phyloP scores from a whole-genome alignment of 1,140 invertebrate genomes.

The Cyclargus thomasi region DNA sequence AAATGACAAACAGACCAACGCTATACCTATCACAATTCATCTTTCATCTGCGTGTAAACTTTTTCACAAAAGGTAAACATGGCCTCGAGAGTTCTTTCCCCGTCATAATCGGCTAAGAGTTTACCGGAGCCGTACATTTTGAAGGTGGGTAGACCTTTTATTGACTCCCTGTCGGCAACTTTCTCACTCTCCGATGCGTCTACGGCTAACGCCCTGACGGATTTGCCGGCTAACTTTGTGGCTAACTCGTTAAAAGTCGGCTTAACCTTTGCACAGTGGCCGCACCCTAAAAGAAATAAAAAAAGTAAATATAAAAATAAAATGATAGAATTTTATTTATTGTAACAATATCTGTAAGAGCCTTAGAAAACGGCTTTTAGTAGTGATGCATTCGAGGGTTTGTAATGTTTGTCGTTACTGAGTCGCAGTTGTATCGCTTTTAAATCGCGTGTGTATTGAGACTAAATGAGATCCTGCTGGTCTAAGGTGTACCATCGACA shows the following conservation, averaged over 20 bases:
- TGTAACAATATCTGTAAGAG: no score
- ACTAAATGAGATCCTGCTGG: no score
- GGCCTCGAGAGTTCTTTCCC: constrained; percentile 76
- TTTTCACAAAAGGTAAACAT: constrained; percentile 45
- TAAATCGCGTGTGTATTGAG: no score
- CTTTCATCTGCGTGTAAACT: constrained; percentile 39
- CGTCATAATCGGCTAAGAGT: constrained; percentile 80
- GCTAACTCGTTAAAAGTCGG: constrained; percentile 85
- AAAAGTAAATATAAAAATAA: background rate
- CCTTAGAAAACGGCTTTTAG: no score
- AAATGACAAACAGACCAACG: no score
- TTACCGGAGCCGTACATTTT: constrained; percentile 88
- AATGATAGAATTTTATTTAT: no score
- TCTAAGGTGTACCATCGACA: no score
- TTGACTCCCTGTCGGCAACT: constrained; percentile 81
- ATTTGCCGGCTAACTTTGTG: constrained; percentile 82
- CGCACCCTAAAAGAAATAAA: constrained; percentile 82
- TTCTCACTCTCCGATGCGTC: constrained; percentile 84
- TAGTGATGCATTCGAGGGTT: no score
- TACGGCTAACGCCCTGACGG: constrained; percentile 84
- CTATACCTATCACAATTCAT: constrained; percentile 50
- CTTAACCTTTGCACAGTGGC: constrained; percentile 90
- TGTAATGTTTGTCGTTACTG: no score
- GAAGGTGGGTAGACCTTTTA: constrained; percentile 89
- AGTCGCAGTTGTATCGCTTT: no score